These are phyloP conservation scores for Hyles euphorbiae DNA, from an alignment of 1,140 invertebrate genomes.

Conservation along the genomic window DNA sequence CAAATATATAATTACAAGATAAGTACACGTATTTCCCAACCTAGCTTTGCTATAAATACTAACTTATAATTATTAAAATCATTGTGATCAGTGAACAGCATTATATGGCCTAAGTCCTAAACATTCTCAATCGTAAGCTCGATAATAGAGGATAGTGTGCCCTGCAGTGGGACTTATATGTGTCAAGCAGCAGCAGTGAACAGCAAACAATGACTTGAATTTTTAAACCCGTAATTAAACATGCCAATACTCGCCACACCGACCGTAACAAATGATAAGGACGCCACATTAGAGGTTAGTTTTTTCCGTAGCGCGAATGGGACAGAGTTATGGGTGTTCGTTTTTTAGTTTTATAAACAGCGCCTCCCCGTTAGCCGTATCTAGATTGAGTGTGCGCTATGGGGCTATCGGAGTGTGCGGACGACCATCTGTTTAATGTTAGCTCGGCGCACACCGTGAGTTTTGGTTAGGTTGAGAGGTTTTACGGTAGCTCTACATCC, in stretches of 20 bases:
- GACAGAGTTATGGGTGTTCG: constrained; percentile 43
- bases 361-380: constrained; percentile 65
- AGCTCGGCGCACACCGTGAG: neutral
- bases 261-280: constrained; percentile 36
- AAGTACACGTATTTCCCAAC: too few relatives aligned
- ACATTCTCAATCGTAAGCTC: too few relatives aligned
- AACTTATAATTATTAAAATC: too few relatives aligned
- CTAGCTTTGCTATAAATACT: too few relatives aligned
- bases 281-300: constrained; percentile 30
- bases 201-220: too few relatives aligned
- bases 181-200: too few relatives aligned
- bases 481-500: too few relatives aligned
- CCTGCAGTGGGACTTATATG: too few relatives aligned
- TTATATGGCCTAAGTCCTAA: too few relatives aligned
- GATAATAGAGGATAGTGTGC: too few relatives aligned
- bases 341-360: constrained; percentile 60
- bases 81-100: too few relatives aligned
- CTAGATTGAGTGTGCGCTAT: constrained; percentile 63
- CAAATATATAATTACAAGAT: too few relatives aligned
- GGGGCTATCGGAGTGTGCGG: constrained; percentile 48
- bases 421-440: constrained; percentile 40
- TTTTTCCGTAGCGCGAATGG: constrained; percentile 42
- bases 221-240: neutral
- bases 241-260: constrained; percentile 21
- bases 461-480: neutral